Conservation (phyloP, 2,888 invertebrate species). For the Lasiommata megera region DNA sequence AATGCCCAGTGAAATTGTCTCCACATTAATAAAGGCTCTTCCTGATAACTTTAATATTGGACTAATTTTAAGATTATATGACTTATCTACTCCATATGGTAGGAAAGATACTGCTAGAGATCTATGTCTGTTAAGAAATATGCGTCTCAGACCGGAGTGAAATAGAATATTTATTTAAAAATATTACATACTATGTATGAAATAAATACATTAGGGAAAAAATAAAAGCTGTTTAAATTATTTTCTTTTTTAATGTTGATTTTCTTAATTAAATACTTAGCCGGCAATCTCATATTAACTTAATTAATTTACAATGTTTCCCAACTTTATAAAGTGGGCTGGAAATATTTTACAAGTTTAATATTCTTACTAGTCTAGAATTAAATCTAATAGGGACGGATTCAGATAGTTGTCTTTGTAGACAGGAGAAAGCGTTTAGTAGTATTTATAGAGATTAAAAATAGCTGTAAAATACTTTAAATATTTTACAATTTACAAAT, state of each 20-base stretch:
- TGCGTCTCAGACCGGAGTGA: constrained; percentile 83
- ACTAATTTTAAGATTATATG: constrained; percentile 89
- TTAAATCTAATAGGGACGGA: constrained; percentile 2
- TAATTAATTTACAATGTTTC: constrained; percentile 25
- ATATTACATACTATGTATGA: not conserved
- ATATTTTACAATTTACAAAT: not conserved
- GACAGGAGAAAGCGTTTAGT: not conserved
- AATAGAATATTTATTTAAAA: not conserved
- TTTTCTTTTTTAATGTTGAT: constrained; percentile 21
- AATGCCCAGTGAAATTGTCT: constrained; percentile 88
- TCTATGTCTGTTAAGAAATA: constrained; percentile 91
- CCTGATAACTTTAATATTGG: constrained; percentile 89
- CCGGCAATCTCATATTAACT: constrained; percentile 20
- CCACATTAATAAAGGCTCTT: constrained; percentile 89
- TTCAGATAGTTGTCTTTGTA: not conserved
- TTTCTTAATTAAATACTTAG: constrained; percentile 23
- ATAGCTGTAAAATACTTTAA: not conserved
- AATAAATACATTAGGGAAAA: constrained; percentile 8
- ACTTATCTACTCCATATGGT: constrained; percentile 87
- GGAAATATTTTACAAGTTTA: constrained; percentile 25
- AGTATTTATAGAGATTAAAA: not conserved
- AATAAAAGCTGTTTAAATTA: constrained; percentile 22
- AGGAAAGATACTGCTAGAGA: constrained; percentile 93
- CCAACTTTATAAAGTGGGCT: constrained; percentile 14
- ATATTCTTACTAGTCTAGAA: constrained; percentile 20